Percentiles rank a stretch among this genome's conserved stretches.
These are phyloP conservation scores for Chaenocephalus aceratus DNA, from an alignment of 2,113 vertebrate genomes.

Conservation along the genomic window DNA sequence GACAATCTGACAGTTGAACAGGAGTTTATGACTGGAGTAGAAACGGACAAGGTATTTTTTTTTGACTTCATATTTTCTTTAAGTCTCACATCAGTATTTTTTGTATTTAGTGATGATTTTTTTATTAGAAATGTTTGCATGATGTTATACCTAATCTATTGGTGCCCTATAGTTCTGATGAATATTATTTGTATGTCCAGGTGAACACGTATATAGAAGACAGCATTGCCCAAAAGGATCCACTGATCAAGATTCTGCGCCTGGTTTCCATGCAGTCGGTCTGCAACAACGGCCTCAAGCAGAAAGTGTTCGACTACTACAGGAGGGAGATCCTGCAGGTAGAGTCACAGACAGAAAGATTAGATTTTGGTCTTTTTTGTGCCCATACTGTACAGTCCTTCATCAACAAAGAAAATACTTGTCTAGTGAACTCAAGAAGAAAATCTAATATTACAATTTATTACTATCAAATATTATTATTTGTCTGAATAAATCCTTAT, in stretches of 20 bases:
- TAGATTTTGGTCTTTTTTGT: background rate
- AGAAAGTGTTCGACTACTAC: slow-evolving; percentile 95
- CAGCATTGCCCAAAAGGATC: slow-evolving; percentile 94
- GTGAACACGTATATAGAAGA: slow-evolving; percentile 96
- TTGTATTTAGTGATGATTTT: too few relatives aligned
- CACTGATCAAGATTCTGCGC: slow-evolving; percentile 92
- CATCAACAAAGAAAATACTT: background rate
- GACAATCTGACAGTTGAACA: slow-evolving; percentile 98
- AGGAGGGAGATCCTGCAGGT: slow-evolving; percentile 98
- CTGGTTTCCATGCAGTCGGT: slow-evolving; percentile 95
- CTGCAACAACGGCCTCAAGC: slow-evolving; percentile 96
- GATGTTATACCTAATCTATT: background rate
- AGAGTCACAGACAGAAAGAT: background rate
- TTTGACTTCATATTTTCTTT: too few relatives aligned
- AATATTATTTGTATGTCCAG: slow-evolving; percentile 51
- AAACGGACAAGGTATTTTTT: slow-evolving; percentile 94
- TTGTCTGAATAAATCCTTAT: too few relatives aligned
- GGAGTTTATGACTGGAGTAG: slow-evolving; percentile 98
- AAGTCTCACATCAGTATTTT: background rate
- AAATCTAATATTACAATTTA: too few relatives aligned
- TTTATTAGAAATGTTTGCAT: too few relatives aligned
- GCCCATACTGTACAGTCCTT: background rate
- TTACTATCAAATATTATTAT: too few relatives aligned
- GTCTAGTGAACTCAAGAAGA: background rate
- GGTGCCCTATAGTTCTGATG: background rate